Conservation (phyloP, 2,113 vertebrate genomes). For the Myrmecophaga tridactyla region DNA sequence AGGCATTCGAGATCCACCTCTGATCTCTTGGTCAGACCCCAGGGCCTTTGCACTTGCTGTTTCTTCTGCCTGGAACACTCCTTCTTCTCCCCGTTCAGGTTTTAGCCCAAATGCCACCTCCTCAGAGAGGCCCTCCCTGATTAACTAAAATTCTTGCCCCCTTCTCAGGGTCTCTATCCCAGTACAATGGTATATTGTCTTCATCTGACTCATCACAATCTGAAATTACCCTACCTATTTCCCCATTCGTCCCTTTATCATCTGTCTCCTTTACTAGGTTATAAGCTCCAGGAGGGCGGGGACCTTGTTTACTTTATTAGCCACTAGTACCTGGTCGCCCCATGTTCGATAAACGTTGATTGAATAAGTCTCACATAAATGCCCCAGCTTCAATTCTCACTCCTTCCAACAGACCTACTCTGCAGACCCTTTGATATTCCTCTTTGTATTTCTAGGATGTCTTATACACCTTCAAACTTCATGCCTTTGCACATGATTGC, state of each 20-base stretch:
- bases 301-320: background rate
- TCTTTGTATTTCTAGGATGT: background rate
- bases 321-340: background rate
- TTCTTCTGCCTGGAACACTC: background rate
- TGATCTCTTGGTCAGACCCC: background rate
- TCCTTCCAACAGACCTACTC: background rate
- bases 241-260: background rate
- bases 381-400: background rate
- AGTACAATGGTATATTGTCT: background rate
- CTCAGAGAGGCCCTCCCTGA: background rate
- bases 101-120: background rate
- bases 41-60: background rate
- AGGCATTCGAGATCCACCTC: background rate
- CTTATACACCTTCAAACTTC: background rate
- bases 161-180: background rate
- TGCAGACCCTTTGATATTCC: background rate
- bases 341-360: background rate
- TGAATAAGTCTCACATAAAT: background rate
- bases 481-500: background rate
- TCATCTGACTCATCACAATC: background rate
- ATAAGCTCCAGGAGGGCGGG: background rate
- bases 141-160: background rate
- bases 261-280: background rate
- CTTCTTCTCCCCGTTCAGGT: background rate
- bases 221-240: background rate